Evolutionary conservation across 1,140 invertebrate species (phyloP), one percentile per base, ranked within the genome.

Genomic region (Pseudomyrmex flavicornis): DNA sequence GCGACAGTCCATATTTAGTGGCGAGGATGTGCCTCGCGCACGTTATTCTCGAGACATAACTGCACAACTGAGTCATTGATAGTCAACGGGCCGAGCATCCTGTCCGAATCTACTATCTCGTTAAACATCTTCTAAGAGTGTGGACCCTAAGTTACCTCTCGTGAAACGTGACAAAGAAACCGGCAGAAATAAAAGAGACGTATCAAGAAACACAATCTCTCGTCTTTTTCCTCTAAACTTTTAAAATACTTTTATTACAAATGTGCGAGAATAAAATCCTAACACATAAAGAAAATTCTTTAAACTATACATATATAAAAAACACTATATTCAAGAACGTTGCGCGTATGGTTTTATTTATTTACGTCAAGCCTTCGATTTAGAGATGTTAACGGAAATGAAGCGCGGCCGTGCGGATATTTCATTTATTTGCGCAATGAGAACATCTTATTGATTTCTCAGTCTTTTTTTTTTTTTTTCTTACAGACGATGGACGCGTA

Each of bases 51-150:
- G 8, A 35, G 2, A 4, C 44, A 20, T 59, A 35, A 26, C 15
- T 58, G 7, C 20, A 1, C 17, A 50, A 48, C 20, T 20, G 68
- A 92, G 92, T 92, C 93, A 93, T 94, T 93, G 91, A 93, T 90
- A 93, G 92, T 93, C 92, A 91, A 87, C 85, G 87, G 90, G 88
- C 88, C 84, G 89, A 89, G 92, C 91, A 93, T 93, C 93, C 92
- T 92, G 91, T 90, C 92, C 90, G 91, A 90, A 90, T 90, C 85
- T 83, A 82, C 87, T 94, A 93, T 93, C 93, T 93, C 73, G 35
- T 85, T 87, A 90, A 90, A 90, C 91, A 93, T 94, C 93, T 92
- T 72, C 76, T 72, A 63, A 62, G 75, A 46, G 56, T 59, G 35
- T 59, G 35, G 22, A 61, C 66, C 58, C 20, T 85, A 87, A 86